Conservation (phyloP, 37 sponge, comb jelly and placozoan genomes). For the Crambe crambe region DNA sequence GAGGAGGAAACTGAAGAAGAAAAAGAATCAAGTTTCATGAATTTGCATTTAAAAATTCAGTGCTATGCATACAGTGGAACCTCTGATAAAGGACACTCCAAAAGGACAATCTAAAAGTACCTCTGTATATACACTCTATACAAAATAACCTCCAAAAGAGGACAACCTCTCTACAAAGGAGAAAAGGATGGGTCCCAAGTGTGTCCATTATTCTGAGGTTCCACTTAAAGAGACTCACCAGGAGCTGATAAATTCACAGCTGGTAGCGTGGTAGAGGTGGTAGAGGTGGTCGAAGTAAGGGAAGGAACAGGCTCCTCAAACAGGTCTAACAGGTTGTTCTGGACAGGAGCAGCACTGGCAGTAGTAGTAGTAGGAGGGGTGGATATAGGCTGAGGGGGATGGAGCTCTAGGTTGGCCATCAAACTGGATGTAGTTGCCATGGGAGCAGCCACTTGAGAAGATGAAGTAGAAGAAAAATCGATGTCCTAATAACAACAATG, state of each 20-base stretch:
- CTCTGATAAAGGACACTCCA: too few species aligned
- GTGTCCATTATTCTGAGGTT: too few species aligned
- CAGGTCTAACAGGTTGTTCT: constrained; percentile 27
- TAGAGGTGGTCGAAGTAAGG: background rate
- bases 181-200: too few species aligned
- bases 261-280: background rate
- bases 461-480: background rate
- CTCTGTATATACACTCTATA: too few species aligned
- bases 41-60: too few species aligned
- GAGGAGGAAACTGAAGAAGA: background rate
- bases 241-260: background rate
- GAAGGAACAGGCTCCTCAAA: constrained; percentile 26
- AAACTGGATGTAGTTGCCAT: background rate
- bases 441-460: background rate
- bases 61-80: too few species aligned
- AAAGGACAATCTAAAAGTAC: too few species aligned
- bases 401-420: background rate
- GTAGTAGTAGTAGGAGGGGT: background rate
- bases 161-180: too few species aligned
- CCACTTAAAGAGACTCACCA: too few species aligned
- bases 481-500: background rate
- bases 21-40: too few species aligned
- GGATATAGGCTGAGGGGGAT: background rate
- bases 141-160: too few species aligned
- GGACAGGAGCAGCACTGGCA: background rate